Evolutionary conservation across 2,113 vertebrate genomes (phyloP).

Genomic region (Ceratotherium simum): DNA sequence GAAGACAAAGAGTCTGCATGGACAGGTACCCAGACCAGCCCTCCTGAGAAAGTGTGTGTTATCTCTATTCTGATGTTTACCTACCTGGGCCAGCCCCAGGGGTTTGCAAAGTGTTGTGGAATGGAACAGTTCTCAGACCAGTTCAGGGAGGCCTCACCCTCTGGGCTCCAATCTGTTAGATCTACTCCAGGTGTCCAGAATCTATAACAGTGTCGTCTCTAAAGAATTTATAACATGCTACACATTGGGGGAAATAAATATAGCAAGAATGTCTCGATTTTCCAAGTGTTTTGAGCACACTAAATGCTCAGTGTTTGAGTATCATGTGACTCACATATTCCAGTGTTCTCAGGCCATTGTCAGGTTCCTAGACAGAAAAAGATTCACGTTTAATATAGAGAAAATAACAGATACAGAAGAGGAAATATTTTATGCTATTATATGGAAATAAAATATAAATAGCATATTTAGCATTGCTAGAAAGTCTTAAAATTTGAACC

Average conservation of each 20-base stretch:
- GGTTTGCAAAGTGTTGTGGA: not conserved
- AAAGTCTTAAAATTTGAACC: not conserved
- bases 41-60: not conserved
- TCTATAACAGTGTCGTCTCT: not conserved
- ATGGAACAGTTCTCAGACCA: not conserved
- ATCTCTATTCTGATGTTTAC: not conserved
- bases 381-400: not conserved
- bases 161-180: not conserved
- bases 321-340: not conserved
- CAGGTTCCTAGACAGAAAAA: not conserved
- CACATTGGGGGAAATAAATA: not conserved
- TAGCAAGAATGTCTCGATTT: not conserved
- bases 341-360: not conserved
- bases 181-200: not conserved
- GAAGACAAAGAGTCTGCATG: not conserved
- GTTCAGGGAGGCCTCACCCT: not conserved
- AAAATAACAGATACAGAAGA: not conserved
- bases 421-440: not conserved
- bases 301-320: not conserved
- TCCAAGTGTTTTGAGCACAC: not conserved
- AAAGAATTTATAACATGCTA: not conserved
- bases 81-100: not conserved
- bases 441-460: not conserved
- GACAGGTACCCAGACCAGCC: not conserved
- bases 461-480: not conserved